phyloP scores from a whole-genome alignment of 2,888 invertebrate genomes.

The Sphaerophoria taeniata region DNA sequence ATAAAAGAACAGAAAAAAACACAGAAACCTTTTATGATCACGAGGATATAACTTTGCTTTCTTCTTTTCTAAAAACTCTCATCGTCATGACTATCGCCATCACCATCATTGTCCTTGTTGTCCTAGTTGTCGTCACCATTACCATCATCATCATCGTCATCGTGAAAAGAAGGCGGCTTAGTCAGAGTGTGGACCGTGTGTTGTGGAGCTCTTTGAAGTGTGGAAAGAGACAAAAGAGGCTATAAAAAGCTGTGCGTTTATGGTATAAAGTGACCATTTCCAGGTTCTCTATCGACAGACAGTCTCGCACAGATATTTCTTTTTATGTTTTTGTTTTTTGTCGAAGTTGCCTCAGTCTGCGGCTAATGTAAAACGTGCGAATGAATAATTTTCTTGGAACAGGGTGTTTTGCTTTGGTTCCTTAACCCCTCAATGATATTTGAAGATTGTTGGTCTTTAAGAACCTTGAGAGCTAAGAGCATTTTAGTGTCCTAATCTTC shows the following conservation, averaged over 20 bases:
- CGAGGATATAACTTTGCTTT: slow-evolving; percentile 57
- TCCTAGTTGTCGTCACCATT: slow-evolving; percentile 44
- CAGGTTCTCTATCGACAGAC: slow-evolving; percentile 38
- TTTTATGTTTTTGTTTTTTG: background rate
- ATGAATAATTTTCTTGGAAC: slow-evolving; percentile 24
- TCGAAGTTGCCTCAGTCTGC: slow-evolving; percentile 2
- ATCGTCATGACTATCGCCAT: slow-evolving; percentile 28
- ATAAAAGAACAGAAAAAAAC: background rate
- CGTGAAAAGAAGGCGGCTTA: slow-evolving; percentile 3
- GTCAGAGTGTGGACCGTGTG: too few species aligned
- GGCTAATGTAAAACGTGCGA: slow-evolving; percentile 52
- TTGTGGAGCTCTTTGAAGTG: background rate
- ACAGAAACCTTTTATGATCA: slow-evolving; percentile 65
- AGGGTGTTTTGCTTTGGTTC: slow-evolving; percentile 24
- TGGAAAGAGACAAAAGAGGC: slow-evolving; percentile 16
- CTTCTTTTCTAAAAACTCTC: slow-evolving; percentile 20
- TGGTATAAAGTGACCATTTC: slow-evolving; percentile 48
- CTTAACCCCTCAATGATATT: too few species aligned
- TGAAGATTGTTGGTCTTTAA: too few species aligned
- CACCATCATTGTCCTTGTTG: slow-evolving; percentile 38
- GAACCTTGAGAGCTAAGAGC: too few species aligned
- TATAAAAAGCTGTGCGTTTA: slow-evolving; percentile 55
- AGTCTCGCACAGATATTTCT: slow-evolving; percentile 34
- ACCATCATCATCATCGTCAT: slow-evolving; percentile 31
- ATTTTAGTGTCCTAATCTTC: too few species aligned